These are phyloP conservation scores for Anthophora plumipes DNA, from an alignment of 2,888 invertebrate genomes.

Conservation along the genomic window DNA sequence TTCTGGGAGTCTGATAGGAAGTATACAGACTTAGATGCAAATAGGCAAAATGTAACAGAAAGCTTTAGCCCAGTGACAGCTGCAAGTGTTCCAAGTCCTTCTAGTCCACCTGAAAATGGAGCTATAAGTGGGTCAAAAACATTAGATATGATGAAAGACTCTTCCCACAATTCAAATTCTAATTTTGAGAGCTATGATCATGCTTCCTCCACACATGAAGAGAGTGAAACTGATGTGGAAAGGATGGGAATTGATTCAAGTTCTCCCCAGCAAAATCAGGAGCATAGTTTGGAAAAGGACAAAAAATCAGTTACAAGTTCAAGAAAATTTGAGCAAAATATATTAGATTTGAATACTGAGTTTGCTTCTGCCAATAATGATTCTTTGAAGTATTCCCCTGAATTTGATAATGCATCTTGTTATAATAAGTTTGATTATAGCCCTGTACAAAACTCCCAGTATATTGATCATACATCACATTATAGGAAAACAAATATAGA, in stretches of 20 bases:
- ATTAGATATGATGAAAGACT: constrained; percentile 81
- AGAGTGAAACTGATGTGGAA: constrained; percentile 43
- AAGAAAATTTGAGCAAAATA: constrained; percentile 51
- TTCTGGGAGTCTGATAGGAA: constrained; percentile 82
- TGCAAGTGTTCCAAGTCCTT: constrained; percentile 83
- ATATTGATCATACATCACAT: constrained; percentile 9
- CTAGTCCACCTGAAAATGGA: constrained; percentile 81
- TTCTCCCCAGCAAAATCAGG: constrained; percentile 16
- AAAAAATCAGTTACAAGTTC: constrained; percentile 27
- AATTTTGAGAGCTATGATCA: constrained; percentile 41
- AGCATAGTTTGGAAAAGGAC: constrained; percentile 22
- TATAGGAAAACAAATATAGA: constrained; percentile 25
- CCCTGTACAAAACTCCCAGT: constrained; percentile 38
- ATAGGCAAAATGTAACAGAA: constrained; percentile 74
- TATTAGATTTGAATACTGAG: constrained; percentile 43
- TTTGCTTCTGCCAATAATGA: constrained; percentile 41
- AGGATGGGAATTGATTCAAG: constrained; percentile 26
- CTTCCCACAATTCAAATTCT: constrained; percentile 45
- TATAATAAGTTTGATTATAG: constrained; percentile 54
- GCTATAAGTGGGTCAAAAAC: constrained; percentile 81
- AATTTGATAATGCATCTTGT: constrained; percentile 45
- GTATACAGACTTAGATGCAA: constrained; percentile 77
- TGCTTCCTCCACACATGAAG: not conserved
- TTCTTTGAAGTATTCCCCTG: constrained; percentile 44
- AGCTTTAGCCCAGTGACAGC: constrained; percentile 81